These are phyloP conservation scores for Euwallacea similis DNA, from an alignment of 1,140 invertebrate genomes.

Conservation along the genomic window DNA sequence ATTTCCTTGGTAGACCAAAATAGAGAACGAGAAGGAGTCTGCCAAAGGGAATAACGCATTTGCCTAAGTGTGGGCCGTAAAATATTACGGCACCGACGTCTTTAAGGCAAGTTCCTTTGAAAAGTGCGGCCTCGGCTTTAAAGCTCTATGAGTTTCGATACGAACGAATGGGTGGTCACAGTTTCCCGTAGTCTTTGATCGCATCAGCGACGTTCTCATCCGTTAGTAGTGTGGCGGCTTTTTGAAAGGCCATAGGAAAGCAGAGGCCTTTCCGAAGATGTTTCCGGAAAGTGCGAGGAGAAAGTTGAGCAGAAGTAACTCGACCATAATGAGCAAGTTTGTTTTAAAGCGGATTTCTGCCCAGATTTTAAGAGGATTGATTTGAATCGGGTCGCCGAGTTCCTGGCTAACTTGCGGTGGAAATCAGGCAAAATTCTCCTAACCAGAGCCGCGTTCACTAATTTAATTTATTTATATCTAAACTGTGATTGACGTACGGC, in stretches of 20 bases:
- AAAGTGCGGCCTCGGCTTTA: conserved; percentile 21
- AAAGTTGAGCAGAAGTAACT: conserved; percentile 7
- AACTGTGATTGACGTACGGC: too few relatives aligned
- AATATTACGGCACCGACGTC: not conserved
- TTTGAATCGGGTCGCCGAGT: not conserved
- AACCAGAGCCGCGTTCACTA: too few relatives aligned
- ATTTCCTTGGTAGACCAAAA: too few relatives aligned
- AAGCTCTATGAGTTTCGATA: conserved; percentile 31
- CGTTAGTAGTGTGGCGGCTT: not conserved
- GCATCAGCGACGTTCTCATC: conserved; percentile 13
- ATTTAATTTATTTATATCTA: too few relatives aligned
- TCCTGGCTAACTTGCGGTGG: too few relatives aligned
- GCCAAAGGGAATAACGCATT: not conserved
- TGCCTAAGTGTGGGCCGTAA: conserved; percentile 1
- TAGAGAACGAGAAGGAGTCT: too few relatives aligned
- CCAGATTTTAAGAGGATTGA: conserved; percentile 5
- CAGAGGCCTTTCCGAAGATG: not conserved
- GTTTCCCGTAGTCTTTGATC: conserved; percentile 28
- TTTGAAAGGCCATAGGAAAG: conserved; percentile 2
- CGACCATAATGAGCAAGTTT: conserved; percentile 7
- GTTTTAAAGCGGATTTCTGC: not conserved
- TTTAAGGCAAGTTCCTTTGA: conserved; percentile 18
- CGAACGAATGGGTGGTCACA: conserved; percentile 28
- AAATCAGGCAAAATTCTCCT: too few relatives aligned
- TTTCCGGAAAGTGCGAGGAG: conserved; percentile 1